Evolutionary conservation across 2,797 vertebrate species (phyloP).

Genomic region (Helarctos malayanus): DNA sequence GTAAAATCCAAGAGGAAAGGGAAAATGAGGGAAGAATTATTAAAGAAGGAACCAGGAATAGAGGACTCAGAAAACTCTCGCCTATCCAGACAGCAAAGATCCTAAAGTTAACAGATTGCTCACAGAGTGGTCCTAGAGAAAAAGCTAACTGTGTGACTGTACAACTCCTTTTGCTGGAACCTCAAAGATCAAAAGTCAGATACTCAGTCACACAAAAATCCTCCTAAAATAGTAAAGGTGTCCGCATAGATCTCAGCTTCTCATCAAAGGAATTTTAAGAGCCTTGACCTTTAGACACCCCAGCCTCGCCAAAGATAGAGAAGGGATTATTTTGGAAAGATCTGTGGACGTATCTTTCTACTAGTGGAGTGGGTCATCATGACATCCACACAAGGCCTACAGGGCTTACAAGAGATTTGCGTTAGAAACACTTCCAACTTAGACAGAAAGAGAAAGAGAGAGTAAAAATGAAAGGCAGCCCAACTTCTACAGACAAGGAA

Average conservation of each 20-base stretch:
- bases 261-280: neutral
- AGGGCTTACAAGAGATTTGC: neutral
- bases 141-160: neutral
- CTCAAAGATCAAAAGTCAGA: neutral
- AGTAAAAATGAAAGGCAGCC: neutral
- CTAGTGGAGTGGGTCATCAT: neutral
- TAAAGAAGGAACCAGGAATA: neutral
- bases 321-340: neutral
- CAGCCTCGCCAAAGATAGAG: neutral
- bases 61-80: neutral
- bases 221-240: neutral
- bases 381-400: neutral
- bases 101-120: neutral
- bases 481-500: neutral
- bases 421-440: neutral
- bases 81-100: neutral
- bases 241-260: neutral
- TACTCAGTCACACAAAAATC: neutral
- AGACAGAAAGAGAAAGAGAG: neutral
- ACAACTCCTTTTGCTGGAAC: neutral
- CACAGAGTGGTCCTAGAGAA: neutral
- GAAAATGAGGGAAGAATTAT: neutral
- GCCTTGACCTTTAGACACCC: neutral
- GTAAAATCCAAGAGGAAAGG: neutral
- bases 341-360: neutral